Conservation (phyloP, 2,797 vertebrate genomes). For the Chaunax sp. region DNA sequence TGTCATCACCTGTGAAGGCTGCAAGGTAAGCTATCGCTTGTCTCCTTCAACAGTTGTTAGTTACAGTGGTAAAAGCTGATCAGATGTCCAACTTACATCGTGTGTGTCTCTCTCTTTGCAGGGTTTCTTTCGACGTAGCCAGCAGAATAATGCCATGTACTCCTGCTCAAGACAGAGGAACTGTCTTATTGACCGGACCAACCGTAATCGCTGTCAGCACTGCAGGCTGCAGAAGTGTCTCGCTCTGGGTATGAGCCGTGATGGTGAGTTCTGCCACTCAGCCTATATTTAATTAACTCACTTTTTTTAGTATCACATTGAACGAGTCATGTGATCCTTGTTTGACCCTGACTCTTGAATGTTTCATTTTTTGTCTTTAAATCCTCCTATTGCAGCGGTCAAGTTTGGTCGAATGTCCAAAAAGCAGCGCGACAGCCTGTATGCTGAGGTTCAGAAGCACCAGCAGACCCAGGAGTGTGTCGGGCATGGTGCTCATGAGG, state of each 20-base stretch:
- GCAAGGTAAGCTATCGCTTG: conserved; percentile 86
- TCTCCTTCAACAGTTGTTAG: neutral
- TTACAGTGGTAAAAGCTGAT: neutral
- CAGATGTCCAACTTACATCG: neutral
- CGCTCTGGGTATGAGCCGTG: conserved; percentile 92
- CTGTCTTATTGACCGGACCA: conserved; percentile 94
- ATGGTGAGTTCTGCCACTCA: conserved; percentile 83
- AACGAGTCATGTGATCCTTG: conserved; percentile 1
- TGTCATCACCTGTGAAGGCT: conserved; percentile 96
- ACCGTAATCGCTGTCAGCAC: conserved; percentile 95
- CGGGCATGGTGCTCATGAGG: conserved; percentile 47
- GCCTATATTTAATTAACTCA: conserved; percentile 44
- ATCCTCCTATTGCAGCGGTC: conserved; percentile 82
- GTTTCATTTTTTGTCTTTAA: conserved; percentile 1
- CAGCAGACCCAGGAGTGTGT: conserved; percentile 88
- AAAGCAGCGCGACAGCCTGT: conserved; percentile 93
- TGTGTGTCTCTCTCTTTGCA: conserved; percentile 44
- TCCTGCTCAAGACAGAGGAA: conserved; percentile 94
- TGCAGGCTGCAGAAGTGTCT: conserved; percentile 95
- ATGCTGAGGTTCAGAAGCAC: conserved; percentile 94
- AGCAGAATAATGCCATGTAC: conserved; percentile 94
- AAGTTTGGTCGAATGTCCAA: conserved; percentile 96
- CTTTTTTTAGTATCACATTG: conserved; percentile 10
- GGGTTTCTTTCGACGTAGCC: conserved; percentile 94
- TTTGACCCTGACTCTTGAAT: conserved; percentile 18